phyloP scores from a whole-genome alignment of 2,888 invertebrate genomes.

The Acanthosepion esculentum region DNA sequence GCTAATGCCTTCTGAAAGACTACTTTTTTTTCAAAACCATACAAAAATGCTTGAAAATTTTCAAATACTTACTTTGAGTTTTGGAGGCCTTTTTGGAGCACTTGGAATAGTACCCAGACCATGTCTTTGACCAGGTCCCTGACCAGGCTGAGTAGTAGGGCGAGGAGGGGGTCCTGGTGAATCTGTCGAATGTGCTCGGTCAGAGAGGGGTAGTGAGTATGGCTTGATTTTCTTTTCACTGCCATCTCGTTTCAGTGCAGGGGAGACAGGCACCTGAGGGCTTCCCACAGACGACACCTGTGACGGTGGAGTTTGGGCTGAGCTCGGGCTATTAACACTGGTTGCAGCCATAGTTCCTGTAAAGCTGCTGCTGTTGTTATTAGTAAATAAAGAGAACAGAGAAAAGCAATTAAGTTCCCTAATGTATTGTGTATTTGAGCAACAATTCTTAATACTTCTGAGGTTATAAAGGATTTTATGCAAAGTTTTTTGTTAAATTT shows the following conservation, averaged over 20 bases:
- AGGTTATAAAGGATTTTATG: background rate
- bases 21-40: too few species aligned
- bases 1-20: too few species aligned
- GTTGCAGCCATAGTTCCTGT: background rate
- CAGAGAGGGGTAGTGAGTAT: constrained; percentile 45
- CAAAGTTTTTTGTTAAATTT: too few species aligned
- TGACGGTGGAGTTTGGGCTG: background rate
- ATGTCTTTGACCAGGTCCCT: constrained; percentile 35
- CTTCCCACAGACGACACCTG: background rate
- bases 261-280: constrained; percentile 40
- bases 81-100: constrained; percentile 41
- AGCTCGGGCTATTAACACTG: constrained; percentile 25
- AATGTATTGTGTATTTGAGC: background rate
- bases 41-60: too few species aligned
- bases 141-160: background rate
- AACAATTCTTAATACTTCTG: background rate
- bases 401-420: background rate
- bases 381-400: background rate
- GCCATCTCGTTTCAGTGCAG: constrained; percentile 34
- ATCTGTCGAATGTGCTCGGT: background rate
- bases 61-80: constrained; percentile 37
- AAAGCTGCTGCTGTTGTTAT: background rate
- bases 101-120: constrained; percentile 6
- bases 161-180: constrained; percentile 8
- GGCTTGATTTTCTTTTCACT: constrained; percentile 34